Percentiles rank a stretch among this genome's conserved stretches.
phyloP scores from a whole-genome alignment of 2,797 vertebrate species.

The Xenentodon cancila region DNA sequence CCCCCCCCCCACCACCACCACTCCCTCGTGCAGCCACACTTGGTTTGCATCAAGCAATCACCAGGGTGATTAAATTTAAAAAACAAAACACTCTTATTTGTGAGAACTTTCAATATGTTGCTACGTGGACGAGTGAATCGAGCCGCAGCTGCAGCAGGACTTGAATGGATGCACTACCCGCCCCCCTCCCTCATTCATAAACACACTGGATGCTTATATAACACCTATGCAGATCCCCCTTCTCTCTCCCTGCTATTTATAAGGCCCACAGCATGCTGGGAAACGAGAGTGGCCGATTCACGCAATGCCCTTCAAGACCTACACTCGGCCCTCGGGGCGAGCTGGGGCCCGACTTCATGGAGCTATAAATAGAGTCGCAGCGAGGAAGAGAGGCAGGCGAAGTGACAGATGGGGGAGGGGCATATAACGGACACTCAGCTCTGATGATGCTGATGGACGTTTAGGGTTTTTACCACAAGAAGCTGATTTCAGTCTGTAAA shows the following conservation, averaged over 20 bases:
- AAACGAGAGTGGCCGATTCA: conserved; percentile 5
- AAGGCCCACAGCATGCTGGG: conserved; percentile 51
- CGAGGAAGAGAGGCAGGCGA: conserved; percentile 54
- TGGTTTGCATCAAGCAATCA: too few relatives aligned
- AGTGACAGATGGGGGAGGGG: conserved; percentile 57
- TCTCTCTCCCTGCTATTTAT: conserved; percentile 74
- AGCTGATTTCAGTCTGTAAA: too few relatives aligned
- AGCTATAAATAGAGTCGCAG: conserved; percentile 77
- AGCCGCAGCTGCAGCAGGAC: conserved; percentile 16
- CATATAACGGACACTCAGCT: not conserved
- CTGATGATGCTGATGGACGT: not conserved
- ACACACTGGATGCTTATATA: conserved; percentile 77
- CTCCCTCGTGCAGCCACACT: too few relatives aligned
- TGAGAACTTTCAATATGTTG: too few relatives aligned
- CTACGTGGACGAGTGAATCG: conserved; percentile 22
- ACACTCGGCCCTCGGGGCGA: conserved; percentile 59
- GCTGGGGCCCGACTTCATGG: conserved; percentile 65
- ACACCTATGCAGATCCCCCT: conserved; percentile 54
- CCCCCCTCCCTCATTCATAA: conserved; percentile 75
- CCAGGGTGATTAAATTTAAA: too few relatives aligned
- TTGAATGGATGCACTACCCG: not conserved
- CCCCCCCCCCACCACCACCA: too few relatives aligned
- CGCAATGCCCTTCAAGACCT: too few relatives aligned
- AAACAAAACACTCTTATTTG: too few relatives aligned
- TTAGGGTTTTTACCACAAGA: too few relatives aligned